Base-by-base conservation (phyloP, 2,888 invertebrate species). In the Lydus trimaculatus region DNA sequence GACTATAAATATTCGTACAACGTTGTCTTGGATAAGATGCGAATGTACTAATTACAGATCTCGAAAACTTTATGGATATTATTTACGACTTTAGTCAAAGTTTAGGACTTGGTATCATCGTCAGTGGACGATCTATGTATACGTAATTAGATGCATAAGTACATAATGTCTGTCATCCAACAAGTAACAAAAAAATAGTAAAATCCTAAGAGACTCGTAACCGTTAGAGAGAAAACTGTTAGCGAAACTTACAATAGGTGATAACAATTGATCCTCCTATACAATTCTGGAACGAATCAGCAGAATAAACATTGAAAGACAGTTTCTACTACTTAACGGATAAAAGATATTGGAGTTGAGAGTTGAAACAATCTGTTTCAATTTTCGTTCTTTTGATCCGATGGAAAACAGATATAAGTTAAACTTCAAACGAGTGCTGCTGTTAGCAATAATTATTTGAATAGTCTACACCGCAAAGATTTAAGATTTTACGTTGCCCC, bases 1-100 rank as follows among this genome's bases (percentile, higher is more conserved):
- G 56, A 25, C 56, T 56, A 56, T 56, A 56, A 56, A 56, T 56
- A 56, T 56, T 56, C 56, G 56, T 56, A 25, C 11, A 56, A 56
- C 23, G 15, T 25, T 25, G 56, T 25, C 11, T n/a, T n/a, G n/a
- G 56, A 13, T 4, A 56, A 25, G 23, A 25, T 56, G 25, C 13
- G 25, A 56, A 13, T 56, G 4, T 56, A 25, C 56, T 56, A 56
- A 56, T 56, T 56, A 56, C 25, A 56, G 25, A 25, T 23, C 56
- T 56, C 13, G 56, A 25, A 11, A 56, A 25, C 56, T 56, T 56
- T 56, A 56, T 20, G 48, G 48, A 48, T 56, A 56, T 56, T 56
- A 56, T 56, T 56, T 56, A 56, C 15, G 56, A 25, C 13, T 15
- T 43, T 43, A 4, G 43, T n/a, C 43, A 8, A 43, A 43, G 17